Base-by-base conservation (phyloP, 2,888 invertebrate species). In the Eupithecia inturbata region DNA sequence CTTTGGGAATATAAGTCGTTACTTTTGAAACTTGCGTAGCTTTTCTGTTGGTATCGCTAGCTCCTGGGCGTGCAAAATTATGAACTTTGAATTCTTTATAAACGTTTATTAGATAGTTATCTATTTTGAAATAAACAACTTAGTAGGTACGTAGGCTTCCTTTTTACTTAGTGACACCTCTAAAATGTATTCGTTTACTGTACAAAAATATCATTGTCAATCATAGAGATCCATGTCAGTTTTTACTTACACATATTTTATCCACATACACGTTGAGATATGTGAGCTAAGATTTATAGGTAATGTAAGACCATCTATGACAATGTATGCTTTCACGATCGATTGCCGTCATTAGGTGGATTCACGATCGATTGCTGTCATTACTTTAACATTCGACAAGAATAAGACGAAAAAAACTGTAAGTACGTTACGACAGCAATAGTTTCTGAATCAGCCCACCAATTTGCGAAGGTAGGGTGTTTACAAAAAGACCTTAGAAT, bases 401-500 rank as follows among this genome's bases (percentile, higher is more conserved):
- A 57, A 26, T 26, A 57, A 57, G 26, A 26, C 10, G 3, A 3
- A 0, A 3, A 57, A 31, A 57, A 57, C 1, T 26, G 12, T 57
- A 26, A 57, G 5, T 6, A 26, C 10, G 22, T 22, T 28, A 60
- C 28, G 16, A 62, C 16, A 62, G 31, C 62, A 31, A 62, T 26
- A 26, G 10, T 62, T 31, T 19, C 31, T 16, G 62, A 62, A 62
- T 57, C 57, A 57, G 12, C n/a, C 4, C 57, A 1, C 57, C 12
- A 7, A 57, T 26, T 12, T 26, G 57, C 53, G 53, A 26, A 12
- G 22, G 53, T 26, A n/a, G 33, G 3, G 4, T 36, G 63, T 19
- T 16, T 62, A 4, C 16, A 31, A 19, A 14, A 31, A 72, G 66
- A 33, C 41, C 79, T 79, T 81, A 82, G 83, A 84, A 82, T 84